Conservation (phyloP, 2,888 invertebrate species). For the Drosophila ezoana region DNA sequence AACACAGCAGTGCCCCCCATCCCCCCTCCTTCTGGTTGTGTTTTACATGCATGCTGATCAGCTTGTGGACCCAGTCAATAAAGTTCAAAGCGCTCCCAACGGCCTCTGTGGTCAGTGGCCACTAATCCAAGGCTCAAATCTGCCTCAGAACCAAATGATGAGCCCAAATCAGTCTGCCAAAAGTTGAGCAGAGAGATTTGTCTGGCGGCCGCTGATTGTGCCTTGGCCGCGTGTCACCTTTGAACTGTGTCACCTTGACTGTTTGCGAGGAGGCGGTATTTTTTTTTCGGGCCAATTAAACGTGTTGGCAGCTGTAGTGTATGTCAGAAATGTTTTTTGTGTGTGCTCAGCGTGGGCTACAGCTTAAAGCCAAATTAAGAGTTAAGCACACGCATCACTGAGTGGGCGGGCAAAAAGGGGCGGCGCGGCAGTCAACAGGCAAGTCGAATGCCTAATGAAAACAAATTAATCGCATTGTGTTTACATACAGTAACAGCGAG, state of each 20-base stretch:
- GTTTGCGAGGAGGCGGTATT: neutral
- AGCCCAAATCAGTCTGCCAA: slow-evolving; percentile 16
- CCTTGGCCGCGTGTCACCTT: slow-evolving; percentile 65
- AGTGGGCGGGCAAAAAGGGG: slow-evolving; percentile 1
- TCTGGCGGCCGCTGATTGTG: slow-evolving; percentile 15
- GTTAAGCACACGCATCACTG: slow-evolving; percentile 50
- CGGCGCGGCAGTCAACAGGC: slow-evolving; percentile 20
- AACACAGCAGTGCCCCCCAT: neutral
- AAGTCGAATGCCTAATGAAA: slow-evolving; percentile 61
- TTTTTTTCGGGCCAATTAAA: slow-evolving; percentile 30
- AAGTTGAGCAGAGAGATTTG: slow-evolving; percentile 13
- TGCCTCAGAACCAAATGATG: neutral
- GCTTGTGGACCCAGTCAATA: slow-evolving; percentile 39
- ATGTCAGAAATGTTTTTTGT: neutral
- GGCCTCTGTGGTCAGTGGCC: too few relatives aligned
- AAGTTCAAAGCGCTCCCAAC: slow-evolving; percentile 45
- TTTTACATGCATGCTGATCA: slow-evolving; percentile 29
- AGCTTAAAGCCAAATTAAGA: slow-evolving; percentile 58
- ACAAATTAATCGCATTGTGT: slow-evolving; percentile 75
- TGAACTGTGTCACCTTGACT: slow-evolving; percentile 44
- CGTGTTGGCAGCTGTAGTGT: slow-evolving; percentile 14
- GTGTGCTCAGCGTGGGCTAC: slow-evolving; percentile 29
- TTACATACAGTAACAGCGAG: slow-evolving; percentile 36
- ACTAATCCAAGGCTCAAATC: neutral
- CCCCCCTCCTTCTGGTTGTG: slow-evolving; percentile 9